These are phyloP conservation scores for Caretta caretta DNA, from an alignment of 2,113 vertebrate genomes.

Conservation along the genomic window DNA sequence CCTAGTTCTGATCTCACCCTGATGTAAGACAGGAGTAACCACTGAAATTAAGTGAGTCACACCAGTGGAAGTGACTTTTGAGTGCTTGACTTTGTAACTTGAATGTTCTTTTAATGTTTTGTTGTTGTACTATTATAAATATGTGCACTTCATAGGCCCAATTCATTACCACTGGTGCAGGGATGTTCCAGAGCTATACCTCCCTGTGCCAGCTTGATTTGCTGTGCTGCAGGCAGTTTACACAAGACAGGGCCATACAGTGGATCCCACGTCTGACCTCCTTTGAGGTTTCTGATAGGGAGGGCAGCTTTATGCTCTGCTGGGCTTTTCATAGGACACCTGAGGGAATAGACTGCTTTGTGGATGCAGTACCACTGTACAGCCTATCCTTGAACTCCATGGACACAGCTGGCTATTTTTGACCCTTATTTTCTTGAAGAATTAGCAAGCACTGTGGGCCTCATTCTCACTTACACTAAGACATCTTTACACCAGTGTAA, in stretches of 20 bases:
- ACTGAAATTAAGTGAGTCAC: constrained; percentile 24
- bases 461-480: not conserved
- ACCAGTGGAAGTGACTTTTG: constrained; percentile 5
- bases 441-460: not conserved
- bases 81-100: not conserved
- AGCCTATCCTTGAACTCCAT: not conserved
- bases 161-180: not conserved
- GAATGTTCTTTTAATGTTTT: constrained; percentile 23
- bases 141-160: not conserved
- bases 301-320: not conserved
- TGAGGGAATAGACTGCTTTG: not conserved
- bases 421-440: not conserved
- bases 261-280: not conserved
- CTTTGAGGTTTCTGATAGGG: not conserved
- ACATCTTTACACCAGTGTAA: not conserved
- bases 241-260: not conserved
- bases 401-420: not conserved
- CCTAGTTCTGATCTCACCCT: constrained; percentile 23
- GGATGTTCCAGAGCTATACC: not conserved
- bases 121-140: not conserved
- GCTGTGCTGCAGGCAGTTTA: accelerated
- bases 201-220: not conserved
- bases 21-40: constrained; percentile 32
- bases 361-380: not conserved
- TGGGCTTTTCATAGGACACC: not conserved